Evolutionary conservation across 2,113 vertebrate species (phyloP).

Genomic region (Crocuta crocuta): DNA sequence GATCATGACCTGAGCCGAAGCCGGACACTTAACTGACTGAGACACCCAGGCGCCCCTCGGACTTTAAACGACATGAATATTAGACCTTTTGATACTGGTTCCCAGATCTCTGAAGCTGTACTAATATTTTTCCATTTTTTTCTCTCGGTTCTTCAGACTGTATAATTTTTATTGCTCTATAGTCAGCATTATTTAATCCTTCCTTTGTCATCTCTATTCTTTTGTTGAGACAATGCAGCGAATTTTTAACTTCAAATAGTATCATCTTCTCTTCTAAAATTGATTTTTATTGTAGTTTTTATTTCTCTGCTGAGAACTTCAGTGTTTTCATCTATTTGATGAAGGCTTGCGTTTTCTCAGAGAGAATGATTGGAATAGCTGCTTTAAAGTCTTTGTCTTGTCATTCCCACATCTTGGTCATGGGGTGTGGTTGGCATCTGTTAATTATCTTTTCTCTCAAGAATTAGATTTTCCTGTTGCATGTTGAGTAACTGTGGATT

Average conservation of each 20-base stretch:
- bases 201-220: neutral
- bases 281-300: neutral
- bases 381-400: slow-evolving; percentile 32
- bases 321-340: neutral
- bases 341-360: neutral
- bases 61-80: neutral
- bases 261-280: neutral
- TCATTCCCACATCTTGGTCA: neutral
- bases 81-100: neutral
- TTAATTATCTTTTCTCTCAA: neutral
- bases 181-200: neutral
- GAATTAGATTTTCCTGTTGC: neutral
- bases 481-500: neutral
- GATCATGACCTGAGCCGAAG: too few relatives aligned
- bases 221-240: neutral
- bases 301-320: neutral
- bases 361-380: neutral
- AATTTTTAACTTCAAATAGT: slow-evolving; percentile 22
- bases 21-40: too few relatives aligned
- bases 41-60: too few relatives aligned
- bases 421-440: neutral
- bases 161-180: slow-evolving; percentile 20
- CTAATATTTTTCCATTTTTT: neutral
- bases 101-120: neutral
- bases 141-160: neutral